Conservation (phyloP, 1,140 invertebrate genomes). For the Penaeus chinensis region DNA sequence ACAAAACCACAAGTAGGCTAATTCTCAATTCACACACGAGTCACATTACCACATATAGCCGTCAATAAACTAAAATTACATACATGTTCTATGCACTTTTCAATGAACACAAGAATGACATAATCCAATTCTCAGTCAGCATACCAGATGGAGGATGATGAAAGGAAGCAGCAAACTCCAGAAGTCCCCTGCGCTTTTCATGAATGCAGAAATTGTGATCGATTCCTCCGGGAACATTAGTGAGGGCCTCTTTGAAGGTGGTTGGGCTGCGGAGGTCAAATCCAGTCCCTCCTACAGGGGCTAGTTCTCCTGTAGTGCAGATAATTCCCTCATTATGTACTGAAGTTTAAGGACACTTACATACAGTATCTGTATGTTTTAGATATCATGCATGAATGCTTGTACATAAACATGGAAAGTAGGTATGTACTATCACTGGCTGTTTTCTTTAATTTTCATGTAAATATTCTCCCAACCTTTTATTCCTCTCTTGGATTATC, state of each 20-base stretch:
- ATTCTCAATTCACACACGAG: too few relatives aligned
- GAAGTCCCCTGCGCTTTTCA: constrained; percentile 37
- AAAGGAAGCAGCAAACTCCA: constrained; percentile 50
- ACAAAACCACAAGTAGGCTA: too few relatives aligned
- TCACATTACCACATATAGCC: too few relatives aligned
- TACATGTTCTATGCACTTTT: background rate
- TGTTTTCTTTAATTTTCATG: background rate
- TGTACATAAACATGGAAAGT: background rate
- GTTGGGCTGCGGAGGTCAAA: constrained; percentile 78
- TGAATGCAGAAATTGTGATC: constrained; percentile 83
- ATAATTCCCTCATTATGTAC: background rate
- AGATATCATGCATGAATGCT: background rate
- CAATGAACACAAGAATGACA: background rate
- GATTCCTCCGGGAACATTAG: constrained; percentile 73
- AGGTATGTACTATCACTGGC: too few relatives aligned
- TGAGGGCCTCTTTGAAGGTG: constrained; percentile 71
- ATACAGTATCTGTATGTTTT: background rate
- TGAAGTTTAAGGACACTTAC: background rate
- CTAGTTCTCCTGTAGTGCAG: constrained; percentile 74
- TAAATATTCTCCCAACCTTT: background rate
- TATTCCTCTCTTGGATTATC: too few relatives aligned
- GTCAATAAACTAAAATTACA: background rate
- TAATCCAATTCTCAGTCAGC: constrained; percentile 64
- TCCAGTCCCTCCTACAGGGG: constrained; percentile 74
- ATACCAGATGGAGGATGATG: constrained; percentile 54